Base-by-base conservation (phyloP, 2,888 invertebrate species). In the Caenorhabditis sinica region DNA sequence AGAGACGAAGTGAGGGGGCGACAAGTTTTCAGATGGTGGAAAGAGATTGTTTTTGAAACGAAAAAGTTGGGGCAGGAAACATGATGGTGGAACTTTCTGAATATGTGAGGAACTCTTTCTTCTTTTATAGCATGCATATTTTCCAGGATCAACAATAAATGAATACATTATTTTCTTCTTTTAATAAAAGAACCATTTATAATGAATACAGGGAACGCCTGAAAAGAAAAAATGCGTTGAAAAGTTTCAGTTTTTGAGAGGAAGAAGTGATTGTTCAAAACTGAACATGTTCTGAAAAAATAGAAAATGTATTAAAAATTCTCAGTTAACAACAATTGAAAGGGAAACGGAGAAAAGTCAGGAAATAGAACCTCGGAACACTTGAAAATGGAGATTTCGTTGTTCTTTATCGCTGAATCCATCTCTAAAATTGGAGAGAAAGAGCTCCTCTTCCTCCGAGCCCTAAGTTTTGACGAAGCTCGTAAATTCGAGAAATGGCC, bases 401-500 rank as follows among this genome's bases (percentile, higher is more conserved):
- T 28, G 68, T 74, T 66, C 58, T 61, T 79, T 79, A 79, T 79
- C 77, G 51, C 36, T 30, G n/a, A 23, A 43, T 53, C 63, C 71
- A 79, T 79, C 77, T 79, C 69, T 33, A 43, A 66, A 68, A 61
- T 45, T 71, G 40, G 60, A 63, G 45, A 49, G 15, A 23, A 4
- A 43, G 28, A 56, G 36, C 53, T 60, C 28, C 23, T 72, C 58
- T 77, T 51, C 28, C 51, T 68, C 30, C 25, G 30, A 28, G 28
- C 23, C 28, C 66, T 66, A 58, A 69, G 63, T 79, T 79, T 79
- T 79, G 77, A 79, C 77, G 77, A 79, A 71, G 77, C 77, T 79
- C 69, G 77, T 79, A 79, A 79, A 79, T 79, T 79, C 56, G 77
- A 71, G 71, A 71, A 71, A 71, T 43, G 71, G 56, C 66, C 65